phyloP scores from a whole-genome alignment of 2,888 invertebrate species.

The Trichogramma evanescens region DNA sequence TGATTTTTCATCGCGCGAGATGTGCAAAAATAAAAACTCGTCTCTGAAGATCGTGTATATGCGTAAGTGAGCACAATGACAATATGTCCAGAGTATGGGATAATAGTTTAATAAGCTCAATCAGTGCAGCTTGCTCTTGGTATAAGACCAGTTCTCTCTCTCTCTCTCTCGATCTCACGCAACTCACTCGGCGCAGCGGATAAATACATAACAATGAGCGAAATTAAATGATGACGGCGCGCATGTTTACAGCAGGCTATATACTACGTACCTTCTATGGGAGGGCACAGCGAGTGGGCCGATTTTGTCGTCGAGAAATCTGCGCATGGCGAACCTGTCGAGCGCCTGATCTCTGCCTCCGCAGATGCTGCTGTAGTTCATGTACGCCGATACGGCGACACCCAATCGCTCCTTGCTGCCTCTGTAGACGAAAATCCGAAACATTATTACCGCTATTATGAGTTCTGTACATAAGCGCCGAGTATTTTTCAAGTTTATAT shows the following conservation, averaged over 20 bases:
- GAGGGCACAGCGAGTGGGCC: constrained; percentile 66
- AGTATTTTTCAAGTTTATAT: not conserved
- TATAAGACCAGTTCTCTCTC: not conserved
- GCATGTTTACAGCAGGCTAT: constrained; percentile 11
- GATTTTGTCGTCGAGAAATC: constrained; percentile 78
- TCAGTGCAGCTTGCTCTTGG: not conserved
- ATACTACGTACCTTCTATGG: constrained; percentile 57
- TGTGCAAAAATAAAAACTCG: no score
- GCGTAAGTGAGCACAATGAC: not conserved
- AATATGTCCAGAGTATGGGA: not conserved
- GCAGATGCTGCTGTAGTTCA: constrained; percentile 91
- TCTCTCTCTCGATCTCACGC: no score
- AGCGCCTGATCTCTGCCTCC: constrained; percentile 72
- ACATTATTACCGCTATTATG: not conserved
- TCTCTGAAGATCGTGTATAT: no score
- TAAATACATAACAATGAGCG: no score
- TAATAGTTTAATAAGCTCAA: not conserved
- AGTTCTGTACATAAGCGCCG: not conserved
- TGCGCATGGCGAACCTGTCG: constrained; percentile 87
- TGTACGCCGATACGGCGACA: constrained; percentile 83
- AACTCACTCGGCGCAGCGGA: not conserved
- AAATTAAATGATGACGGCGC: no score
- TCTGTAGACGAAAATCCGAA: constrained; percentile 46
- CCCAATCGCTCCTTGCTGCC: constrained; percentile 80
- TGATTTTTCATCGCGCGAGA: no score